Evolutionary conservation across 2,113 vertebrate genomes (phyloP).

Genomic region (Onychostoma macrolepis): DNA sequence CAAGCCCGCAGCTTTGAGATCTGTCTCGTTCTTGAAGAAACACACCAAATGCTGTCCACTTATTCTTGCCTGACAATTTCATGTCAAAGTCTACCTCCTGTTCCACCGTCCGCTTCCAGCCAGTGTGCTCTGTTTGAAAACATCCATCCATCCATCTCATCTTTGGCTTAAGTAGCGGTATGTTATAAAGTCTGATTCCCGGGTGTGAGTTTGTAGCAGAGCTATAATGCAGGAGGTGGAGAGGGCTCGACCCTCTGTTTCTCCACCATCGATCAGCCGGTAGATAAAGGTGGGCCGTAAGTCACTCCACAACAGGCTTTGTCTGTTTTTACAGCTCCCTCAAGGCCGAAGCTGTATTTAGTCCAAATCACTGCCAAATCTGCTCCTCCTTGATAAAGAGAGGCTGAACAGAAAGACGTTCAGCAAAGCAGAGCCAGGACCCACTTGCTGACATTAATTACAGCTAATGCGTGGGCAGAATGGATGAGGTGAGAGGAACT

Average conservation of each 20-base stretch:
- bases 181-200: not conserved
- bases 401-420: conserved; percentile 29
- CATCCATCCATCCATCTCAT: conserved; percentile 20
- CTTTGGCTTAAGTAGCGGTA: not conserved
- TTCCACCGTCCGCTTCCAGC: conserved; percentile 4
- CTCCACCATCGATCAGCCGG: conserved; percentile 58
- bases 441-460: conserved; percentile 43
- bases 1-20: conserved; percentile 30
- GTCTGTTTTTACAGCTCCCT: conserved; percentile 49
- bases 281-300: conserved; percentile 55
- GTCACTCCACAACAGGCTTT: conserved; percentile 60
- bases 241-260: conserved; percentile 49
- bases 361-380: conserved; percentile 59
- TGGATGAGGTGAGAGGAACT: conserved; percentile 34
- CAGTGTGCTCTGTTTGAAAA: conserved; percentile 21
- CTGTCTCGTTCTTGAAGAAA: conserved; percentile 23
- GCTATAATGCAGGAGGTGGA: conserved; percentile 41
- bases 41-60: not conserved
- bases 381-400: conserved; percentile 56
- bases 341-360: conserved; percentile 41
- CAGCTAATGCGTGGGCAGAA: conserved; percentile 45
- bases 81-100: not conserved
- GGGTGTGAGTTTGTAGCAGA: conserved; percentile 9
- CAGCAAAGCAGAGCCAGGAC: conserved; percentile 1
- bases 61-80: not conserved